A percentile compares a stretch with the other conserved stretches of the same genome.
Evolutionary conservation across 2,888 invertebrate species (phyloP).

Genomic region (Eupeodes latifasciatus): DNA sequence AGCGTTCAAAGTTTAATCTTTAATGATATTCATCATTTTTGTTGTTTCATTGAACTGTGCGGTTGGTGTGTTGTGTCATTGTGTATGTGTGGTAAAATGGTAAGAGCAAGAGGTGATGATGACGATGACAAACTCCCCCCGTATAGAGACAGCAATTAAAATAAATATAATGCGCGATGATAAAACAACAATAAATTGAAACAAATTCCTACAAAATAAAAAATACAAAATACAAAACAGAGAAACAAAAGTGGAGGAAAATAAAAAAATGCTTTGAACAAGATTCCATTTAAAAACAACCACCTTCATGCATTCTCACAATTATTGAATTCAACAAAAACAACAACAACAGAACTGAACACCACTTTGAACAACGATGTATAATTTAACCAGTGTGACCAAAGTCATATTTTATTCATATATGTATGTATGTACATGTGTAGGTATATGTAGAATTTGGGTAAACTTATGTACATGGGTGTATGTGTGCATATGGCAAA

Average conservation of each 20-base stretch:
- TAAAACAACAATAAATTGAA: conserved; percentile 50
- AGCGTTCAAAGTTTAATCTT: conserved; percentile 27
- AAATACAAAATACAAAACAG: conserved; percentile 14
- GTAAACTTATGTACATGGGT: too few species aligned
- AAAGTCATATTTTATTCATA: background rate
- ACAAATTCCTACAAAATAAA: background rate
- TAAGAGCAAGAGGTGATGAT: conserved; percentile 33
- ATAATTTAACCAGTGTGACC: conserved; percentile 32
- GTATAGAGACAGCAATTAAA: conserved; percentile 51
- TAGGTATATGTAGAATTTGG: too few species aligned
- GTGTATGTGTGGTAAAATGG: background rate
- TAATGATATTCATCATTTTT: conserved; percentile 29
- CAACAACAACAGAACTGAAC: conserved; percentile 22
- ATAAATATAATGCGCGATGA: conserved; percentile 47
- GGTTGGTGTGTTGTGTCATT: background rate
- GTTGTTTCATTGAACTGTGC: conserved; percentile 38
- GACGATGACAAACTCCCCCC: conserved; percentile 15
- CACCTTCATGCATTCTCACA: conserved; percentile 69
- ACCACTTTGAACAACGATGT: conserved; percentile 31
- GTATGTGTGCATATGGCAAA: too few species aligned
- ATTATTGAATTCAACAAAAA: conserved; percentile 37
- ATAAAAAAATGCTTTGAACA: conserved; percentile 37
- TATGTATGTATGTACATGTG: too few species aligned
- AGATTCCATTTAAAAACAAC: conserved; percentile 65
- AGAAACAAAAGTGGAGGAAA: conserved; percentile 38